Percentiles rank a stretch among this genome's conserved stretches.
phyloP scores from a whole-genome alignment of 2,797 vertebrate species.

The Lepus townsendii region DNA sequence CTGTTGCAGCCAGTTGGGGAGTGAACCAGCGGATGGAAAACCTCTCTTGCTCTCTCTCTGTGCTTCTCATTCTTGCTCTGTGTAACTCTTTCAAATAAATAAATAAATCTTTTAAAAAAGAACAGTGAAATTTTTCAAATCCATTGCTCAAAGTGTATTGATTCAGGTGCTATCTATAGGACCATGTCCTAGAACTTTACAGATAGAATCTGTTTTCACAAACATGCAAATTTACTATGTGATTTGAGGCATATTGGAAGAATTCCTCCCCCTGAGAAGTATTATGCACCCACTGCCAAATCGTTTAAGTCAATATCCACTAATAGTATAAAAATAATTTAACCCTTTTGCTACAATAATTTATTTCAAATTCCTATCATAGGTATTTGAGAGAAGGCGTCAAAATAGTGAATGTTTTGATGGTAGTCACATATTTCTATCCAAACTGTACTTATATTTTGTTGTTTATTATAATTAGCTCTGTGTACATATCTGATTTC shows the following conservation, averaged over 20 bases:
- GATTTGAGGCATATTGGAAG: background rate
- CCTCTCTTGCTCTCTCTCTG: too few relatives aligned
- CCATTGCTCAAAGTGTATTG: background rate
- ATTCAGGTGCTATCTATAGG: background rate
- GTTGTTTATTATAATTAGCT: background rate
- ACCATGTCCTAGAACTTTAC: background rate
- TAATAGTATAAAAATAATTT: background rate
- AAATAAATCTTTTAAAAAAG: too few relatives aligned
- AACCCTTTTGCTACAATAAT: background rate
- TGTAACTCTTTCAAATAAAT: too few relatives aligned
- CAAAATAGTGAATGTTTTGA: background rate
- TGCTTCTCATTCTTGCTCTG: too few relatives aligned
- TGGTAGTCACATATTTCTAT: background rate
- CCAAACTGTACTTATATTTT: background rate
- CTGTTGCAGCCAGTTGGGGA: too few relatives aligned
- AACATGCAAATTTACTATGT: background rate
- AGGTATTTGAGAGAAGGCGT: background rate
- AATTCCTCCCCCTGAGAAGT: background rate
- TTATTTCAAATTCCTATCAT: background rate
- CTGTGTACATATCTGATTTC: background rate
- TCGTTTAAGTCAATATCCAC: background rate
- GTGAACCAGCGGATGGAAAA: too few relatives aligned
- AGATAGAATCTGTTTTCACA: background rate
- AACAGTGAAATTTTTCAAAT: background rate
- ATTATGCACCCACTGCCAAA: background rate